These are phyloP conservation scores for Papilio protenor DNA, from an alignment of 2,888 invertebrate genomes.

Conservation along the genomic window DNA sequence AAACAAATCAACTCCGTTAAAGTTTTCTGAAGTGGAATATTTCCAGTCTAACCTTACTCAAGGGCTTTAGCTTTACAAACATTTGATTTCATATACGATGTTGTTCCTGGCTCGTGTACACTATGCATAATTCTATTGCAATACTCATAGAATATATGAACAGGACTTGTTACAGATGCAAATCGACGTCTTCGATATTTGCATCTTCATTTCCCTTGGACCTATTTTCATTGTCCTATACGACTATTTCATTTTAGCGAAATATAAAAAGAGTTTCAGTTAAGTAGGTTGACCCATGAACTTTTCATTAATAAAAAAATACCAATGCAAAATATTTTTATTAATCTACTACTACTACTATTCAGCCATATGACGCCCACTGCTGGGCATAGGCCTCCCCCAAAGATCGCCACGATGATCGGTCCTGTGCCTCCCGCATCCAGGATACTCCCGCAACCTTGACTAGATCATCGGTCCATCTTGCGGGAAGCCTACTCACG, in stretches of 20 bases:
- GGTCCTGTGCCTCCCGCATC: no score
- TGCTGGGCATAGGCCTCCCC: no score
- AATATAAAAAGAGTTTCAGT: neutral
- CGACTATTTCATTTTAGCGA: neutral
- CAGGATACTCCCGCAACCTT: no score
- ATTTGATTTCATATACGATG: neutral
- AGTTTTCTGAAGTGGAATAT: neutral
- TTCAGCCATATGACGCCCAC: no score
- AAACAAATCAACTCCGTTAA: neutral
- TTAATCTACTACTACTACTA: no score
- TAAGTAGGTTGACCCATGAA: no score
- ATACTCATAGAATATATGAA: conserved; percentile 9
- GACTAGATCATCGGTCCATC: no score
- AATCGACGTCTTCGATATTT: conserved; percentile 12
- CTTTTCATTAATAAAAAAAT: no score
- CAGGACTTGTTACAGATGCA: conserved; percentile 11
- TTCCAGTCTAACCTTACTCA: neutral
- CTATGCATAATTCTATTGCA: conserved; percentile 12
- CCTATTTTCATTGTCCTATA: neutral
- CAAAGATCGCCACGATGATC: no score
- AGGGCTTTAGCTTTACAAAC: neutral
- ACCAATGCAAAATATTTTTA: no score
- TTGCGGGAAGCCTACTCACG: no score
- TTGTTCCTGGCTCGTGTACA: neutral
- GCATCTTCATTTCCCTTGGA: conserved; percentile 20